phyloP scores from a whole-genome alignment of 2,113 vertebrate species.

The Corvus hawaiiensis region DNA sequence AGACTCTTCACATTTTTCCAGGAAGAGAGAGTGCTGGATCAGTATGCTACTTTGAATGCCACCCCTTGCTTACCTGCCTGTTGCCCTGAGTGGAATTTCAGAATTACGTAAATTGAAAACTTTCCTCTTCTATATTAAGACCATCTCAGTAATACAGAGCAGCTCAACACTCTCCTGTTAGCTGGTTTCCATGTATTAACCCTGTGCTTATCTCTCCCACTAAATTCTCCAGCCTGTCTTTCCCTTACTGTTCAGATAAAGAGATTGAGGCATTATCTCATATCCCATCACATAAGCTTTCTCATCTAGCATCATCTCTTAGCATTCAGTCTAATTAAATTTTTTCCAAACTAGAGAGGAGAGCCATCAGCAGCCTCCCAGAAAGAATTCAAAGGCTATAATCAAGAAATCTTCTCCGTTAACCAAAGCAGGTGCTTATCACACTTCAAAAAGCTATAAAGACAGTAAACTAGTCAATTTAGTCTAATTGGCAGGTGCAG shows the following conservation, averaged over 20 bases:
- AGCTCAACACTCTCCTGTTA: background rate
- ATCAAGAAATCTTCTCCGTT: background rate
- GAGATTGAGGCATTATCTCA: background rate
- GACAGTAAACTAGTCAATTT: conserved; percentile 18
- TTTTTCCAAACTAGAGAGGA: conserved; percentile 3
- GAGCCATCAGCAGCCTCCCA: background rate
- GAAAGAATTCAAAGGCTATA: background rate
- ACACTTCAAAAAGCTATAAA: background rate
- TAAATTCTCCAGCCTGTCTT: background rate
- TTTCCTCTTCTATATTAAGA: background rate
- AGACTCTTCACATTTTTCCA: background rate
- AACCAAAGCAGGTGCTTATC: background rate
- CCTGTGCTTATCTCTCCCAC: background rate
- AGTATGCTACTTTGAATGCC: background rate
- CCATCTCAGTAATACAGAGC: background rate
- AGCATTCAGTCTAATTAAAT: background rate
- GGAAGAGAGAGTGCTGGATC: background rate
- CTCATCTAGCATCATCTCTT: background rate
- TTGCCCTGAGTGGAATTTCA: background rate
- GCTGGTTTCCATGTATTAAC: background rate
- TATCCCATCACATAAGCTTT: background rate
- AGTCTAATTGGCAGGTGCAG: conserved; percentile 10
- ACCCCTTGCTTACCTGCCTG: background rate
- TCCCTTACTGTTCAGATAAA: background rate
- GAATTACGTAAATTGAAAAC: background rate